Base-by-base conservation (phyloP, 2,888 invertebrate species). In the Abrostola triplasia region DNA sequence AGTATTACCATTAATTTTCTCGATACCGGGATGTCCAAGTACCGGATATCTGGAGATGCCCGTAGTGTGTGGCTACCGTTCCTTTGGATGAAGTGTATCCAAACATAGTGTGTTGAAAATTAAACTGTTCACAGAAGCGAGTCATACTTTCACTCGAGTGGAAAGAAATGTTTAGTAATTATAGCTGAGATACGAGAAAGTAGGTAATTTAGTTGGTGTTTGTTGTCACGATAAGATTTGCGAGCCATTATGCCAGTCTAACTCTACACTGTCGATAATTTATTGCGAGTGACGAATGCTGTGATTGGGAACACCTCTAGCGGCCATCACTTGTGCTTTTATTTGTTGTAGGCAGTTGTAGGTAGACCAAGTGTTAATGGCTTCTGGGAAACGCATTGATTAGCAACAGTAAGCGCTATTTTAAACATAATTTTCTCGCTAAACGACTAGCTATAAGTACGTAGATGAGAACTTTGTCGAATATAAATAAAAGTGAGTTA, bases 141-240 rank as follows among this genome's bases (percentile, higher is more conserved):
- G 75, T 64, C 83, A 59, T 51, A 85, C 89, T 90, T 89, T 90
- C 90, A 84, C 86, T 71, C 74, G 51, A 77, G 83, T 74, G 77
- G 74, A 85, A 85, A 86, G 80, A 87, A 87, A 84, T 87, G 82
- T 75, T 76, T 77, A 76, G 82, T 87, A 86, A 88, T 88, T 87
- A 86, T 80, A 80, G 72, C 73, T 65, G 74, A 82, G 86, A 84
- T 86, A 76, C 84, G 84, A 79, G 89, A 88, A 88, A 88, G 88
- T 81, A 75, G 70, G 77, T 68, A 83, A 83, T 84, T 81, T 76
- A 68, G 76, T 82, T 70, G 72, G 72, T 61, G 76, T 80, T 82
- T 77, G 69, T 81, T 77, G 69, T 74, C 75, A 74, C 77, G 76
- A 82, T 72, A 71, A 70, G 52, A 75, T 79, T 81, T 73, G 74